Conservation (phyloP, 2,113 vertebrate species). For the Ondatra zibethicus region DNA sequence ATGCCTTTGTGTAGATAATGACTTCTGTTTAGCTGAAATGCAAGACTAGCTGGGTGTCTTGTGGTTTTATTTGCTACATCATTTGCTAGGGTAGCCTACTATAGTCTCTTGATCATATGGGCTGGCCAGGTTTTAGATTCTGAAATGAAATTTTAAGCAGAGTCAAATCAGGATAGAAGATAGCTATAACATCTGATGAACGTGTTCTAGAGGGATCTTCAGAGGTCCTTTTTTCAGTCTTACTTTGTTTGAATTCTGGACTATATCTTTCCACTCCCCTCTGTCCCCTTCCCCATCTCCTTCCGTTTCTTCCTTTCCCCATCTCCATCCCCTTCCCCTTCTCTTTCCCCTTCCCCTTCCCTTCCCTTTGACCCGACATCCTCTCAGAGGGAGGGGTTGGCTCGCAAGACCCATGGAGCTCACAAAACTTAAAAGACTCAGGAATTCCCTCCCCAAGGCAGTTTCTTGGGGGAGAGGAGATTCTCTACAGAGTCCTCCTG, state of each 20-base stretch:
- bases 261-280: neutral
- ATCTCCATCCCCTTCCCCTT: neutral
- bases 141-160: neutral
- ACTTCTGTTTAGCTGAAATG: constrained; percentile 17
- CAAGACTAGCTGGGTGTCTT: neutral
- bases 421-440: neutral
- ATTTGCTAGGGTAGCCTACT: neutral
- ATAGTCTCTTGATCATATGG: neutral
- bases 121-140: neutral
- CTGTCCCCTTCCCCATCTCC: neutral
- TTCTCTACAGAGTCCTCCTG: neutral
- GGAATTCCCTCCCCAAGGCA: neutral
- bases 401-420: neutral
- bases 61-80: neutral
- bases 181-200: neutral
- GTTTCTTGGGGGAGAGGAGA: neutral
- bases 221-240: neutral
- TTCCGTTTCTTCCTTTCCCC: neutral
- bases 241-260: constrained; percentile 15
- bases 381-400: too few relatives aligned
- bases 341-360: too few relatives aligned
- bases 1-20: neutral
- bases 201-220: neutral
- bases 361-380: too few relatives aligned
- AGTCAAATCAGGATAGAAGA: neutral